phyloP scores from a whole-genome alignment of 2,888 invertebrate species.

The Schizotus pectinicornis region DNA sequence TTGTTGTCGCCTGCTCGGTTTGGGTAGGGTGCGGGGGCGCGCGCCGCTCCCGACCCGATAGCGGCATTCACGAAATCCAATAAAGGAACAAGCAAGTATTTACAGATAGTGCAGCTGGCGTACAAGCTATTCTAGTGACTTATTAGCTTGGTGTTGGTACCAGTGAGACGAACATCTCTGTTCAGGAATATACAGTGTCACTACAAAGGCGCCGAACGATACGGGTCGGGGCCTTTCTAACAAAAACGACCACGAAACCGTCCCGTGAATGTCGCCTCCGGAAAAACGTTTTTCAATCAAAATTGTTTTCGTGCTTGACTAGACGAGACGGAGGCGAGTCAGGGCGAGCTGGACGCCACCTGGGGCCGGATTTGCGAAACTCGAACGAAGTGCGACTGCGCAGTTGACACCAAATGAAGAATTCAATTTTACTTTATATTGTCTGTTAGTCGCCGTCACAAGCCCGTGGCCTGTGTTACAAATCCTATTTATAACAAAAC shows the following conservation, averaged over 20 bases:
- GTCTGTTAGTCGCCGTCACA: too few relatives aligned
- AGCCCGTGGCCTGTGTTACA: too few relatives aligned
- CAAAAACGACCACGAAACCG: slow-evolving; percentile 33
- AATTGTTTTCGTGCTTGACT: slow-evolving; percentile 19
- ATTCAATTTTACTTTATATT: too few relatives aligned
- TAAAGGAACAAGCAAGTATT: slow-evolving; percentile 39
- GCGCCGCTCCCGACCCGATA: too few relatives aligned
- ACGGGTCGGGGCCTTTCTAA: neutral
- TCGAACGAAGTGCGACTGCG: too few relatives aligned
- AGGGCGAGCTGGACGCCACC: too few relatives aligned
- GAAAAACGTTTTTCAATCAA: neutral
- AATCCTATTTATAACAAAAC: too few relatives aligned
- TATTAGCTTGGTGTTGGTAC: slow-evolving; percentile 57
- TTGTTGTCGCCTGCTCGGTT: neutral
- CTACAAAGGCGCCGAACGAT: slow-evolving; percentile 18
- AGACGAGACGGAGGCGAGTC: slow-evolving; percentile 1
- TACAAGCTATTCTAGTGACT: slow-evolving; percentile 52
- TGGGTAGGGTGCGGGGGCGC: too few relatives aligned
- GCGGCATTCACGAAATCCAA: slow-evolving; percentile 3
- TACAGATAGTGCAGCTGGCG: slow-evolving; percentile 51
- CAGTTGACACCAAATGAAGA: too few relatives aligned
- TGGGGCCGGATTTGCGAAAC: too few relatives aligned
- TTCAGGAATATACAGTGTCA: slow-evolving; percentile 49
- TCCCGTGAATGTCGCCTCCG: slow-evolving; percentile 27
- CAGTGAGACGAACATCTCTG: slow-evolving; percentile 53